These are phyloP conservation scores for Callimorpha dominula DNA, from an alignment of 2,888 invertebrate genomes.

Conservation along the genomic window DNA sequence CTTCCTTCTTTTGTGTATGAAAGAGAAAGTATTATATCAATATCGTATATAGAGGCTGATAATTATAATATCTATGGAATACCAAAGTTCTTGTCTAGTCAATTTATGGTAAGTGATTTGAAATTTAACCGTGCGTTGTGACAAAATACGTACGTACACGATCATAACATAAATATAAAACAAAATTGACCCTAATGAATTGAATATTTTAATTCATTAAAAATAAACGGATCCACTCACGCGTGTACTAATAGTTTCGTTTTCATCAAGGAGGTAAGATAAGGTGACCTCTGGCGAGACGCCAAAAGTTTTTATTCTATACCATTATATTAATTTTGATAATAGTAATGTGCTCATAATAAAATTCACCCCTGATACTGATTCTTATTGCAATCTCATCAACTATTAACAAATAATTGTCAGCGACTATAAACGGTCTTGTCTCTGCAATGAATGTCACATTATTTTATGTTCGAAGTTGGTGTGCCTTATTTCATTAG, in stretches of 20 bases:
- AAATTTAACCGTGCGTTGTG: background rate
- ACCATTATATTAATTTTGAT: too few species aligned
- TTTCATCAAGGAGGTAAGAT: too few species aligned
- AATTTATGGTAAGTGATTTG: background rate
- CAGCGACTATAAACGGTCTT: slow-evolving; percentile 32
- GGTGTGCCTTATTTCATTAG: slow-evolving; percentile 76
- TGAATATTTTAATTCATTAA: too few species aligned
- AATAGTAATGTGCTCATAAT: too few species aligned
- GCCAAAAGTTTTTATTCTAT: too few species aligned
- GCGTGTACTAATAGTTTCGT: too few species aligned
- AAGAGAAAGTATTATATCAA: slow-evolving; percentile 23
- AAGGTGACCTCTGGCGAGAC: too few species aligned
- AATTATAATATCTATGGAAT: slow-evolving; percentile 4
- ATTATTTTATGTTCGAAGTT: slow-evolving; percentile 44
- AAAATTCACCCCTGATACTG: too few species aligned
- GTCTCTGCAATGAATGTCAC: slow-evolving; percentile 31
- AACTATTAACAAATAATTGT: background rate
- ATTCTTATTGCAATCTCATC: background rate
- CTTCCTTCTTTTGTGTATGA: slow-evolving; percentile 37
- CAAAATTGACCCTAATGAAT: background rate
- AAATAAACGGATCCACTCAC: too few species aligned
- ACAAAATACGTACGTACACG: too few species aligned
- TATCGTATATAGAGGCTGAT: slow-evolving; percentile 32
- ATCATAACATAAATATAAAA: background rate
- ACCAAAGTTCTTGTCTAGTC: background rate